Conservation (phyloP, 1,140 invertebrate genomes). For the Bursaphelenchus mucronatus region DNA sequence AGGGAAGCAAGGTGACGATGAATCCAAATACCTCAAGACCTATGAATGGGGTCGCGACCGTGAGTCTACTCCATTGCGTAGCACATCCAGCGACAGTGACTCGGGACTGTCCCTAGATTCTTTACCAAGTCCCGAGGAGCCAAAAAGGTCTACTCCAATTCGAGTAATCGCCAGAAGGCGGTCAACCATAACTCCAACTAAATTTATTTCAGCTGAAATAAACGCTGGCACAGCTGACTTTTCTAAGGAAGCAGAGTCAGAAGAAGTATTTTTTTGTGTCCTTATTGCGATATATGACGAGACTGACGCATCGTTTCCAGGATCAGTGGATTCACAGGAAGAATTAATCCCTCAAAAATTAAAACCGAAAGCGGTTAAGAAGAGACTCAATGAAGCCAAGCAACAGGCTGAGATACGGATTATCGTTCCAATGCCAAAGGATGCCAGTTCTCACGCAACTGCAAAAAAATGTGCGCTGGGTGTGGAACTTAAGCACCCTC, state of each 20-base stretch:
- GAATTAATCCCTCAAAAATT: neutral
- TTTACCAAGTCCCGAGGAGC: slow-evolving; percentile 15
- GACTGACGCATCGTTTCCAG: neutral
- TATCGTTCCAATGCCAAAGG: too few species aligned
- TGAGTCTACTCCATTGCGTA: neutral
- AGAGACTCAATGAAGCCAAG: neutral
- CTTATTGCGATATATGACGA: slow-evolving; percentile 2
- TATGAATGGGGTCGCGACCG: slow-evolving; percentile 23
- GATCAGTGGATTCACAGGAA: neutral
- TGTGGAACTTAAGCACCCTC: neutral
- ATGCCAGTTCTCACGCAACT: too few species aligned
- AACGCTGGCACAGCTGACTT: neutral
- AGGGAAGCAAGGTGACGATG: slow-evolving; percentile 30
- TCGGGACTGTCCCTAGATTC: slow-evolving; percentile 37
- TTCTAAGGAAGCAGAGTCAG: neutral
- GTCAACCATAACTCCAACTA: too few species aligned
- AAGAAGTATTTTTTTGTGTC: neutral
- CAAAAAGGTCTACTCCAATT: neutral
- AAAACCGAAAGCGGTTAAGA: neutral
- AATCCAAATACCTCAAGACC: slow-evolving; percentile 27
- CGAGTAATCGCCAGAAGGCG: too few species aligned
- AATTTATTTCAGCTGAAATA: neutral
- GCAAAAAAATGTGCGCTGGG: neutral
- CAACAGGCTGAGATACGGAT: too few species aligned
- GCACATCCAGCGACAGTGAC: slow-evolving; percentile 23